These are phyloP conservation scores for Sus scrofa DNA, from an alignment of 2,113 vertebrate genomes.

Conservation along the genomic window T2T-Sscrofa CM000817.6:27663501-27664000, in stretches of 20 bases:
- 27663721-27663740: neutral
- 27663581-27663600: neutral
- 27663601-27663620: neutral
- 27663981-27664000: neutral
- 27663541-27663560: neutral
- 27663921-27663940: neutral
- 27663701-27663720: neutral
- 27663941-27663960: neutral
- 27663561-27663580: neutral
- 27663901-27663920: neutral
- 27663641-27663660: neutral
- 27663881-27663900: accelerated
- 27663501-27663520: slow-evolving; percentile 60
- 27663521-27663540: neutral
- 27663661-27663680: neutral
- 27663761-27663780: neutral
- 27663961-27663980: neutral
- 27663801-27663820: neutral
- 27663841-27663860: neutral
- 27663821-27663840: neutral
- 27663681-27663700: neutral
- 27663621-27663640: neutral
- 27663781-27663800: neutral
- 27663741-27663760: neutral
- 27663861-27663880: neutral